Evolutionary conservation across 2,888 invertebrate species (phyloP), one percentile per base, ranked within the genome.

Genomic region (Elaeidobius kamerunicus): DNA sequence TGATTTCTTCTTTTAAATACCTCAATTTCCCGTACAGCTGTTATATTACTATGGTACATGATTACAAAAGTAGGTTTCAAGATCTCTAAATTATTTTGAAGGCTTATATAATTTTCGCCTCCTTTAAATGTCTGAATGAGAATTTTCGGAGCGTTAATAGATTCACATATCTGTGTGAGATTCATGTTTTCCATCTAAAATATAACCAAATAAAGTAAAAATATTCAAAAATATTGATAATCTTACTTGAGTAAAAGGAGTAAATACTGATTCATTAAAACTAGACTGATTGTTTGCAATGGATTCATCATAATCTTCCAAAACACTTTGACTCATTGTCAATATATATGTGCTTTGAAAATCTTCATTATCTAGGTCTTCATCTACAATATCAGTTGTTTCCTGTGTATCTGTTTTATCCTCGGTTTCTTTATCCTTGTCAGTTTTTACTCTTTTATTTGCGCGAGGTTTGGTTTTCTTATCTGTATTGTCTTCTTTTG

Each of bases 21-120:
- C 78, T 98, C 98, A 51, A 98, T 80, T 72, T 94, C 91, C 17
- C 98, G 76, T 6, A 97, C 86, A 16, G 91, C 86, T 0, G 88
- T 81, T 59, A 97, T 82, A 67, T 95, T 92, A 46, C 85, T 82
- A 67, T 94, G 91, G 72, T 97, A 97, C 76, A 98, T 80, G 20
- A 98, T 79, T 1, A 98, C 82, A 72, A 87, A 92, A 61, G 83
- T 82, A 0, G 98, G 97, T 40, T 78, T 75, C 3, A 86, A 67
- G 34, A 82, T 78, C 36, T 82, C 76, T 45, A 95, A 73, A 7
- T 83, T 82, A 48, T 79, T 78, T 59, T 86, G 84, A 19, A 95
- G 72, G 1, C 85, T 85, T 69, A 88, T 83, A 41, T 82, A 74
- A 62, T 86, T 83, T 23, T 85, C 84, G 19, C 80, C 79, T 58